Base-by-base conservation (phyloP, 2,888 invertebrate genomes). In the Tupiocoris notatus region DNA sequence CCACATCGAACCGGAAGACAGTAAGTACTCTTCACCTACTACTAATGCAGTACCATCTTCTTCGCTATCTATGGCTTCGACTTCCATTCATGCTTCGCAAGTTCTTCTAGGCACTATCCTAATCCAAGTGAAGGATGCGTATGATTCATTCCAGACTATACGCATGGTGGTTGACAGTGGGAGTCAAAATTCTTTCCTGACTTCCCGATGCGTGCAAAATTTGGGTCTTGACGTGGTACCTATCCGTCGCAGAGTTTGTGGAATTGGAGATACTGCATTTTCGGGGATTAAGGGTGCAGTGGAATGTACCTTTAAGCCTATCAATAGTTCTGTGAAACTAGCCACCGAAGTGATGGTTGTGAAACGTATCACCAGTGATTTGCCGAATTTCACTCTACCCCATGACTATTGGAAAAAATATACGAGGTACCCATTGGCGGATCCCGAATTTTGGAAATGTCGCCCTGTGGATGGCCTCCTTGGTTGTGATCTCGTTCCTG, bases 161-260 rank as follows among this genome's bases (percentile, higher is more conserved):
- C 59, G 77, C 9, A n/a, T 63, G 54, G 74, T 74, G n/a, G 66
- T 77, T n/a, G 73, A 77, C 23, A 39, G 64, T 73, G 77, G 77
- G 22, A 63, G 63, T 25, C 65, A 77, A 24, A 17, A 63, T 20
- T 74, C 73, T 2, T 63, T 73, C 21, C 63, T 77, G 18, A 73
- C 77, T 3, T 9, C n/a, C 16, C n/a, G 6, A 22, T 65, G 65
- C 17, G 16, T 65, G 2, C 7, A 25, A 7, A 23, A 18, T 17
- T 25, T 65, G 16, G 25, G 25, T 16, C 18, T 65, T 17, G 2
- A 24, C 6, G 17, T 25, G 25, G 16, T n/a, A 1, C 9, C 2
- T 2, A 1, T 22, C 25, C 23, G 25, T 9, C n/a, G 21, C 2
- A 65, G 6, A 65, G 25, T 65, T 16, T 24, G 25, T 2, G 2